Evolutionary conservation across 2,888 invertebrate species (phyloP).

Genomic region (Andrena trimmerana): DNA sequence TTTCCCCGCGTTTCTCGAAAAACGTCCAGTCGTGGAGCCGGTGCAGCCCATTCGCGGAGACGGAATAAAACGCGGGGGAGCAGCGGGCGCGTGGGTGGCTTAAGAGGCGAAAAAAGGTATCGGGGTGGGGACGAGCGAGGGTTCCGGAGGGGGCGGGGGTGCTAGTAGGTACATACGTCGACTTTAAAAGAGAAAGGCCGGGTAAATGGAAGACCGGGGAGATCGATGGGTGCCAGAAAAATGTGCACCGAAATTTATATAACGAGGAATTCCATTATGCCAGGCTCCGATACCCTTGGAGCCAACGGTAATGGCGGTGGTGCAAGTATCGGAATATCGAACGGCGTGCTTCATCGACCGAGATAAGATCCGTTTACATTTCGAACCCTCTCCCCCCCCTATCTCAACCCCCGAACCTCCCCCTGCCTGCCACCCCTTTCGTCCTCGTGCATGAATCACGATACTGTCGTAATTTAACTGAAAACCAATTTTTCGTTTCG

Average conservation of each 20-base stretch:
- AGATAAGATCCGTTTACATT: constrained; percentile 76
- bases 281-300: constrained; percentile 58
- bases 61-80: constrained; percentile 13
- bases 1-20: constrained; percentile 40
- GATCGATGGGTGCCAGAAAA: constrained; percentile 73
- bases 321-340: constrained; percentile 68
- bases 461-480: constrained; percentile 67
- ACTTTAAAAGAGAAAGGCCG: constrained; percentile 62
- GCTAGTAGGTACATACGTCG: constrained; percentile 43
- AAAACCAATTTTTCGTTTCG: constrained; percentile 72
- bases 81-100: not conserved
- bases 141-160: not conserved
- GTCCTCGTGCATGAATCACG: constrained; percentile 68
- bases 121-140: not conserved
- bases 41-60: constrained; percentile 39
- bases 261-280: constrained; percentile 75
- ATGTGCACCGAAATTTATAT: constrained; percentile 75
- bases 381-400: constrained; percentile 34
- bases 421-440: not conserved
- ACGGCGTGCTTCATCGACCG: constrained; percentile 74
- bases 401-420: not conserved
- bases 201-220: constrained; percentile 52
- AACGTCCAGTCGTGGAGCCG: constrained; percentile 58
- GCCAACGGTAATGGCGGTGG: constrained; percentile 48
- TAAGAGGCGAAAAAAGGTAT: not conserved